These are phyloP conservation scores for Montipora cactus DNA, from an alignment of 64 coral and sea anemone species.

Conservation along the genomic window DNA sequence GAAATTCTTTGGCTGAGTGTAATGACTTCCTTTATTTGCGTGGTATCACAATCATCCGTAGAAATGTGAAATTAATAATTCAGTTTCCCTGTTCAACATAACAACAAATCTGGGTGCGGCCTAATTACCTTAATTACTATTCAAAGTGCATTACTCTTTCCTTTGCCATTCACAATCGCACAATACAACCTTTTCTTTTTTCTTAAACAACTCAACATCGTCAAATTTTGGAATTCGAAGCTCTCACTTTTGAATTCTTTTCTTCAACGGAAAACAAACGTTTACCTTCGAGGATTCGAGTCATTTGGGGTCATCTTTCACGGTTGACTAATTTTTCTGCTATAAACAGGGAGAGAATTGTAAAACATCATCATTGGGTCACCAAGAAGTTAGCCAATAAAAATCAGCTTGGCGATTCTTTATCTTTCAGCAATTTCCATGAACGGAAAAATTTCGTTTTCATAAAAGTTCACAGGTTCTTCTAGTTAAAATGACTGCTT, in stretches of 20 bases:
- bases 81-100: not conserved
- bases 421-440: not conserved
- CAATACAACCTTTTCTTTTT: not conserved
- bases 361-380: not conserved
- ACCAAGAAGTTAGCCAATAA: not conserved
- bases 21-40: not conserved
- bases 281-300: not conserved
- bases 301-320: not conserved
- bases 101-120: constrained; percentile 14
- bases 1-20: not conserved
- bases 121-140: constrained; percentile 46
- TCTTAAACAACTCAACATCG: not conserved
- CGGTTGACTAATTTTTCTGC: constrained; percentile 31
- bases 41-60: not conserved
- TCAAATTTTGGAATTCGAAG: not conserved
- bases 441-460: not conserved
- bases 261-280: not conserved
- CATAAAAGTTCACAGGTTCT: no score
- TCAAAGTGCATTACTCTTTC: constrained; percentile 26
- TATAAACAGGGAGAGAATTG: not conserved
- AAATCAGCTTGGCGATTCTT: not conserved
- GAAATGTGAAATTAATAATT: not conserved
- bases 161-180: constrained; percentile 11
- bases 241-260: not conserved
- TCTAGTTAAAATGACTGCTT: no score